A percentile compares a stretch with the other conserved stretches of the same genome.
phyloP scores from a whole-genome alignment of 2,888 invertebrate species.

The Esperia sulphurella region DNA sequence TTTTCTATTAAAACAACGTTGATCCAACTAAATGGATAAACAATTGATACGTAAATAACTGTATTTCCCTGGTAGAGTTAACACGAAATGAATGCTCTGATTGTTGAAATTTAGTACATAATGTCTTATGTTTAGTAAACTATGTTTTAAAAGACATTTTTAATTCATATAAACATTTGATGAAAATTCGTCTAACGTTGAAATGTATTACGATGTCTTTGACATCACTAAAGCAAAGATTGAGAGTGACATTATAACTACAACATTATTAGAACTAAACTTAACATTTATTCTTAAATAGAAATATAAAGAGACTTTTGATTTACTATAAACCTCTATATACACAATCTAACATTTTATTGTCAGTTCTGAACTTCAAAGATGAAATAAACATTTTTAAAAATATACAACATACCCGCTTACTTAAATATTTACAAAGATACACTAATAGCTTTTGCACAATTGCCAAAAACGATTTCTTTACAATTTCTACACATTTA shows the following conservation, averaged over 20 bases:
- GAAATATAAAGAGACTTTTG: constrained; percentile 64
- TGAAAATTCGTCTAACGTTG: constrained; percentile 20
- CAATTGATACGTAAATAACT: not conserved
- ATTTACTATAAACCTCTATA: constrained; percentile 34
- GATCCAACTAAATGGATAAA: too few relatives aligned
- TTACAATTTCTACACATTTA: constrained; percentile 38
- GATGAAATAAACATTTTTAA: constrained; percentile 35
- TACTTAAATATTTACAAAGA: constrained; percentile 10
- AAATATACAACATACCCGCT: constrained; percentile 26
- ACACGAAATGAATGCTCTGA: too few relatives aligned
- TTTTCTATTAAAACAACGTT: too few relatives aligned
- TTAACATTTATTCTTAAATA: constrained; percentile 27
- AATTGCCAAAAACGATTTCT: constrained; percentile 37
- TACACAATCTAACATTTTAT: constrained; percentile 69
- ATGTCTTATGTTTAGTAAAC: constrained; percentile 6
- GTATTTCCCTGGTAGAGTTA: not conserved
- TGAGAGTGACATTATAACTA: constrained; percentile 10
- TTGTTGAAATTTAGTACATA: not conserved
- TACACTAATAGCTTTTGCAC: constrained; percentile 12
- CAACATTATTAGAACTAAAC: constrained; percentile 5
- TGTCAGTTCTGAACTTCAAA: constrained; percentile 73
- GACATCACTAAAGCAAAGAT: constrained; percentile 23
- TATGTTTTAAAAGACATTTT: constrained; percentile 10
- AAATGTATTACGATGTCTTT: constrained; percentile 24
- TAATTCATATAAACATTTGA: constrained; percentile 16